These are phyloP conservation scores for Anguilla megastoma DNA, from an alignment of 2,797 vertebrate genomes.

Conservation along the genomic window DNA sequence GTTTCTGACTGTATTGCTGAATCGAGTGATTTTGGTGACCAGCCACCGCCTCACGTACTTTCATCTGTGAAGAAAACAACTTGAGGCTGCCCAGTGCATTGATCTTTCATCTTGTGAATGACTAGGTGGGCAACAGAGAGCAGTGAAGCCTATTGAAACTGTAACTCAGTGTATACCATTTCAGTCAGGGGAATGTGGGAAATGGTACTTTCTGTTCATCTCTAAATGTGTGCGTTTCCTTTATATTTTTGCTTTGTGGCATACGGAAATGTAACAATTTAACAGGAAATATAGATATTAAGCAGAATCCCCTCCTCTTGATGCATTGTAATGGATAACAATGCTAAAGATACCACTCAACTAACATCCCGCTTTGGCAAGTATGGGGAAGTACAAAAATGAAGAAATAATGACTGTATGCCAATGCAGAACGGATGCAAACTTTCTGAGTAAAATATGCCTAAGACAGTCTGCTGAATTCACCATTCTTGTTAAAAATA, in stretches of 20 bases:
- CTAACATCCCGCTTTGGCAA: not conserved
- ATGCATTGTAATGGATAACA: constrained; percentile 25
- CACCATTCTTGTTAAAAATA: constrained; percentile 22
- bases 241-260: constrained; percentile 35
- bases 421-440: not conserved
- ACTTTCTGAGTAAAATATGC: constrained; percentile 21
- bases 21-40: constrained; percentile 64
- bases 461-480: constrained; percentile 32
- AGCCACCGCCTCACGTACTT: constrained; percentile 65
- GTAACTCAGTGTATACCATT: constrained; percentile 43
- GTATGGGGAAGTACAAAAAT: not conserved
- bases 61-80: constrained; percentile 46
- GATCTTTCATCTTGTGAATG: constrained; percentile 40
- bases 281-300: constrained; percentile 39
- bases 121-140: constrained; percentile 49
- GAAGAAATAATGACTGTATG: not conserved
- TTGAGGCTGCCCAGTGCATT: constrained; percentile 48
- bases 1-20: constrained; percentile 56
- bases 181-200: constrained; percentile 35
- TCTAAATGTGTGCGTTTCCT: constrained; percentile 38
- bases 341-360: constrained; percentile 5
- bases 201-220: constrained; percentile 15
- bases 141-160: constrained; percentile 23
- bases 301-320: constrained; percentile 22
- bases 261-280: constrained; percentile 41